Conservation (phyloP, 1,140 invertebrate species). For the Apis mellifera region DNA sequence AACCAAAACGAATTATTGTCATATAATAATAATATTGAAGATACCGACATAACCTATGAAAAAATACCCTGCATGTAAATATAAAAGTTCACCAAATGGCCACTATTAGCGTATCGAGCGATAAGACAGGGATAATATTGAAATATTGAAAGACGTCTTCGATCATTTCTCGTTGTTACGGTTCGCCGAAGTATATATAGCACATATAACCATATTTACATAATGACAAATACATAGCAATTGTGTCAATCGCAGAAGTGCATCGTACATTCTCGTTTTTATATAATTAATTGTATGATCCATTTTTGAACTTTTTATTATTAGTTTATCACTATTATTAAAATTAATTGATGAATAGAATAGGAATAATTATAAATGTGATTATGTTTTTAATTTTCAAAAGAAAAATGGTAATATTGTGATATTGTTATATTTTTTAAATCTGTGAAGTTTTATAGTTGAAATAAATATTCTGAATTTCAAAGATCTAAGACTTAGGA, state of each 20-base stretch:
- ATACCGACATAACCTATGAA: not conserved
- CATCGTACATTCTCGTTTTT: not conserved
- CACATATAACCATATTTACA: slow-evolving; percentile 7
- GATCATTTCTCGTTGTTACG: slow-evolving; percentile 1
- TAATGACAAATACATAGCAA: slow-evolving; percentile 22
- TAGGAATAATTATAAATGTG: not conserved
- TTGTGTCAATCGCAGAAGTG: not conserved
- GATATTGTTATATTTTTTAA: not conserved
- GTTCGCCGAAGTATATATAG: not conserved
- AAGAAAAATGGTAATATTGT: not conserved
- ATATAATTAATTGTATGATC: not conserved
- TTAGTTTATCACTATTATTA: not conserved
- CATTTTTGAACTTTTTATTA: not conserved
- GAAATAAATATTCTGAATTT: too few species aligned
- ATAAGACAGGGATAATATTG: slow-evolving; percentile 15
- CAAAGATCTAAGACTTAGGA: too few species aligned
- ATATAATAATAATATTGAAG: slow-evolving; percentile 13
- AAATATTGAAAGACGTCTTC: slow-evolving; percentile 27
- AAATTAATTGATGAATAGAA: not conserved
- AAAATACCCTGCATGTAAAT: slow-evolving; percentile 18
- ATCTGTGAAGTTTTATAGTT: too few species aligned
- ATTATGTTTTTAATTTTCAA: not conserved
- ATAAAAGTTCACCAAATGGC: slow-evolving; percentile 21
- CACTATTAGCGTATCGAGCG: slow-evolving; percentile 9
- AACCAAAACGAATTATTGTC: slow-evolving; percentile 14